Base-by-base conservation (phyloP, 1,140 invertebrate genomes). In the Oreohelix idahoensis region DNA sequence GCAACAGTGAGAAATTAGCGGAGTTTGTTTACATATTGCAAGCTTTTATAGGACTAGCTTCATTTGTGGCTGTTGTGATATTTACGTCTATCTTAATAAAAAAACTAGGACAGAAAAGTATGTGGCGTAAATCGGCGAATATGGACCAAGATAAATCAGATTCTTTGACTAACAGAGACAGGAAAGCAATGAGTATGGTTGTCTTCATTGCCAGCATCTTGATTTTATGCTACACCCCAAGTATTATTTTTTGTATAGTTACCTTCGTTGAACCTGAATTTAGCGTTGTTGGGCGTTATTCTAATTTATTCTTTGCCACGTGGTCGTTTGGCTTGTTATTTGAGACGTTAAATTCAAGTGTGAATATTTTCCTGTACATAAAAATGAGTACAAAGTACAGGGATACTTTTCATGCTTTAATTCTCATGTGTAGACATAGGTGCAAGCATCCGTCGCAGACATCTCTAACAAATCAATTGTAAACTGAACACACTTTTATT, bases 371-470 rank as follows among this genome's bases (percentile, higher is more conserved):
- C 29, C 2, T 77, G 2, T 77, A 77, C n/a, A 2, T 51, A 1
- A 49, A 77, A 5, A 53, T 77, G 49, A 77, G 49, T 32, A 26
- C 49, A 1, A 77, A 77, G 13, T 77, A 53, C 75, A 49, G 75
- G 20, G 0, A 53, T 20, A 58, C n/a, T 5, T 77, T 77, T 58
- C 42, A 15, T 45, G 42, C n/a, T n/a, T n/a, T n/a, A n/a, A n/a
- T n/a, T n/a, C n/a, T n/a, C n/a, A n/a, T n/a, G n/a, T n/a, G n/a
- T n/a, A n/a, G n/a, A n/a, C n/a, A n/a, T n/a, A n/a, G n/a, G n/a
- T n/a, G n/a, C n/a, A n/a, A n/a, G n/a, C n/a, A n/a, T n/a, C n/a
- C n/a, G n/a, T n/a, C n/a, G n/a, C n/a, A n/a, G n/a, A n/a, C n/a
- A n/a, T n/a, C n/a, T n/a, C n/a, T n/a, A n/a, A n/a, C n/a, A n/a